A percentile compares a stretch with the other conserved stretches of the same genome.
Evolutionary conservation across 2,888 invertebrate genomes (phyloP).

Genomic region (Philonicus albiceps): DNA sequence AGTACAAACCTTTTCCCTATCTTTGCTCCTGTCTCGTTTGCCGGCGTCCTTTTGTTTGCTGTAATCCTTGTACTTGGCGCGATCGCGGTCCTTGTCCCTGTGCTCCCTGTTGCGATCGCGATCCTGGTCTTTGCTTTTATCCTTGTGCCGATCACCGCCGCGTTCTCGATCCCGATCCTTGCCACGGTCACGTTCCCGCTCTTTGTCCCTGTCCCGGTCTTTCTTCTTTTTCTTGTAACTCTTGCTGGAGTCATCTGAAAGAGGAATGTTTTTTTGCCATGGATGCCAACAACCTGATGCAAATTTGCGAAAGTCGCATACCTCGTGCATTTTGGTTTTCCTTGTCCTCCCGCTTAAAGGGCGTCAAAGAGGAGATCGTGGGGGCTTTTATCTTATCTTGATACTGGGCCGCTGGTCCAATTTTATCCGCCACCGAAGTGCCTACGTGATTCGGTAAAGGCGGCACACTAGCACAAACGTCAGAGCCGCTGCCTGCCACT

Average conservation of each 20-base stretch:
- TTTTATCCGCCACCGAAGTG: neutral
- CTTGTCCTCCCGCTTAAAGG: neutral
- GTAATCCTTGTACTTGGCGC: slow-evolving; percentile 45
- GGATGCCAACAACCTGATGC: neutral
- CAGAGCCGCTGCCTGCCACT: neutral
- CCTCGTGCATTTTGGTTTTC: slow-evolving; percentile 6
- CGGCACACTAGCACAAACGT: slow-evolving; percentile 4
- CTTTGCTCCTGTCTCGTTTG: neutral
- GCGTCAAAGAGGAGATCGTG: neutral
- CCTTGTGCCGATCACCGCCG: slow-evolving; percentile 10
- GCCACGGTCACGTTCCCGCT: slow-evolving; percentile 50
- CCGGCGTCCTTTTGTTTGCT: slow-evolving; percentile 33
- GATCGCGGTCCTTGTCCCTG: slow-evolving; percentile 43
- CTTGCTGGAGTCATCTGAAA: slow-evolving; percentile 53
- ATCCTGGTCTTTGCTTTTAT: slow-evolving; percentile 39
- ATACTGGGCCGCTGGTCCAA: neutral
- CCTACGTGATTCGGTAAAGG: slow-evolving; percentile 34
- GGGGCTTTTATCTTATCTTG: neutral
- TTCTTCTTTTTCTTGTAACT: slow-evolving; percentile 62
- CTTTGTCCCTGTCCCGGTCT: slow-evolving; percentile 55
- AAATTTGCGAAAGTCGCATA: neutral
- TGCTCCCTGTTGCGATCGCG: slow-evolving; percentile 47
- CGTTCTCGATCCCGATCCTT: slow-evolving; percentile 34
- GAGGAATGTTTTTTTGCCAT: neutral
- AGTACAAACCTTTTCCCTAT: slow-evolving; percentile 10